Evolutionary conservation across 1,140 invertebrate genomes (phyloP), one percentile per base, ranked within the genome.

Genomic region (Helicoverpa zea): DNA sequence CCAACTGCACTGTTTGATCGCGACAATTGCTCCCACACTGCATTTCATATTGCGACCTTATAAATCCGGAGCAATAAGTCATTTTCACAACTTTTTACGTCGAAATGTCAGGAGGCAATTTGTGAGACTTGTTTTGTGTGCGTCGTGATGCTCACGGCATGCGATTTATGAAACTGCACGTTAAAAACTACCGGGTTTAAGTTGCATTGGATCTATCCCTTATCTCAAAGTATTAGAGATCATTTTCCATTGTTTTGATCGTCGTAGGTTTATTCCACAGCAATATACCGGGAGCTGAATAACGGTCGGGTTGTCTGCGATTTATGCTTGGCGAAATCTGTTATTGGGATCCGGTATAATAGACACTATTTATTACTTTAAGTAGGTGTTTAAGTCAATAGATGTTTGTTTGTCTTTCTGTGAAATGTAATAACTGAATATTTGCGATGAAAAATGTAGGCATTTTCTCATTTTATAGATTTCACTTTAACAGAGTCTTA

Each of bases 311-410:
- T 78, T 73, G 77, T 76, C 73, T 83, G 82, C 73, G 78, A 86
- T 86, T 83, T 86, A 86, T 86, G 84, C 80, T 83, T 77, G 52
- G 79, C 84, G 52, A 83, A 83, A 86, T 83, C 82, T 86, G 82
- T 83, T 86, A 86, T 86, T 86, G 78, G 84, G 66, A 82, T 77
- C 83, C 64, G 73, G 79, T 16, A 81, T 79, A 81, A 80, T 84
- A 81, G 77, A 78, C 68, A 63, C 76, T 82, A 78, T 76, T 79
- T 79, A 79, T 82, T 82, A 82, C 64, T 75, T 75, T 75, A 82
- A 79, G 76, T 79, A 75, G 77, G 72, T 79, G 77, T 79, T 79
- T 49, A 63, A 79, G 78, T 82, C 76, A 82, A 73, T 70, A 78
- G 47, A 43, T 43, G 43, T 74, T 58, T 78, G 61, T 66, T 52